These are phyloP conservation scores for Rotaria sp. DNA, from an alignment of 2,888 invertebrate genomes.

Conservation along the genomic window DNA sequence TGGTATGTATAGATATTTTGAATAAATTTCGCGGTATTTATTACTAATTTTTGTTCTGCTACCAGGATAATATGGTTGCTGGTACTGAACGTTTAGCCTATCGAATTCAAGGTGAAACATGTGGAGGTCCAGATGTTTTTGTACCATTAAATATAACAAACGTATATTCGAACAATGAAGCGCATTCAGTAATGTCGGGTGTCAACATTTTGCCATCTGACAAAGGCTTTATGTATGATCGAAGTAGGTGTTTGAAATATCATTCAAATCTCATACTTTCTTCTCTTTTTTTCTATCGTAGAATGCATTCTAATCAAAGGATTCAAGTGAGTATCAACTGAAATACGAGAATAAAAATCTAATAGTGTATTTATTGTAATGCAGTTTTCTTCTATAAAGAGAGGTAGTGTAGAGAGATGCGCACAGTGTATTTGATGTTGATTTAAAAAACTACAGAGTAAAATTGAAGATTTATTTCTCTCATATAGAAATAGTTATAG, in stretches of 20 bases:
- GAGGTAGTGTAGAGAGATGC: too few relatives aligned
- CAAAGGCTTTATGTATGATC: conserved; percentile 28
- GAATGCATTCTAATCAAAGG: conserved; percentile 45
- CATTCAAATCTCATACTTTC: background rate
- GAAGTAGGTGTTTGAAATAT: background rate
- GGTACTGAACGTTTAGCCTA: conserved; percentile 46
- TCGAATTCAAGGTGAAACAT: conserved; percentile 42
- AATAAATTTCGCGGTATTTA: too few relatives aligned
- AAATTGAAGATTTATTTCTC: too few relatives aligned
- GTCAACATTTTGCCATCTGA: conserved; percentile 43
- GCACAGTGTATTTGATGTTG: too few relatives aligned
- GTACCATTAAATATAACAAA: background rate
- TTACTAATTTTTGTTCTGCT: background rate
- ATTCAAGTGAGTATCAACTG: conserved; percentile 43
- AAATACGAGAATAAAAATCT: too few relatives aligned
- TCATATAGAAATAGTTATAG: too few relatives aligned
- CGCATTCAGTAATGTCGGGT: conserved; percentile 44
- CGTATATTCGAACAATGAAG: conserved; percentile 43
- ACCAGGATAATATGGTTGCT: conserved; percentile 46
- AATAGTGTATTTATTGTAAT: too few relatives aligned
- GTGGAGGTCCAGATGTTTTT: conserved; percentile 38
- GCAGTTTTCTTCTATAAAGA: too few relatives aligned
- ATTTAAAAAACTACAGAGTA: too few relatives aligned
- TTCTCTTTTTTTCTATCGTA: background rate
- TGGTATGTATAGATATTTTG: background rate